Conservation (phyloP, 2,113 vertebrate species). For the Chinchilla lanigera region DNA sequence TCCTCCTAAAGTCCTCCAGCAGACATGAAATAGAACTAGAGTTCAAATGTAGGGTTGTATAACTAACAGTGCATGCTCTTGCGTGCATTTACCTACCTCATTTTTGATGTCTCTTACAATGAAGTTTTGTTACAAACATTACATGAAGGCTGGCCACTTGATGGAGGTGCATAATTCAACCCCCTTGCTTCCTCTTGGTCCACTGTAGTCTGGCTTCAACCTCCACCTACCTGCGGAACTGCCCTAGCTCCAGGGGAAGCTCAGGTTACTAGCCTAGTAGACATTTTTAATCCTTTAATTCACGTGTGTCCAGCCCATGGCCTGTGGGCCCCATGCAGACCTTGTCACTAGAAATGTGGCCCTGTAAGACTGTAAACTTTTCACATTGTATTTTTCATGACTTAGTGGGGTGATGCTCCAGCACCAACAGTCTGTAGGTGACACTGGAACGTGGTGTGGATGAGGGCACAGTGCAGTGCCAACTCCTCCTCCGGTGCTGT, state of each 20-base stretch:
- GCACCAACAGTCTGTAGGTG: background rate
- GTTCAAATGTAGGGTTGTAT: background rate
- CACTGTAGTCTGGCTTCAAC: background rate
- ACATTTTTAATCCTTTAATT: background rate
- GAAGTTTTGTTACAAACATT: too few species aligned
- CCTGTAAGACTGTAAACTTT: background rate
- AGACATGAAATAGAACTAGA: background rate
- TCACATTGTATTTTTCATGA: background rate
- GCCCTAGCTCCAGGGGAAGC: background rate
- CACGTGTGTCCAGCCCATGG: background rate
- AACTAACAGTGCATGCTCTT: background rate
- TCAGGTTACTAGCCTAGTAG: background rate
- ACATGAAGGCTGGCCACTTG: background rate
- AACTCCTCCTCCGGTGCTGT: background rate
- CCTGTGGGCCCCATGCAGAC: background rate
- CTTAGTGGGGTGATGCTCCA: background rate
- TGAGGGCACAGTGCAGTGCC: background rate
- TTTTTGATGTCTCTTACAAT: background rate
- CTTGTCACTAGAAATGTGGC: background rate
- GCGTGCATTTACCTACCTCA: background rate
- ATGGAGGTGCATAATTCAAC: too few species aligned
- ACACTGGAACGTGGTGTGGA: background rate
- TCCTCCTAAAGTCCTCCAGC: background rate
- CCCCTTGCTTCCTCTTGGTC: background rate
- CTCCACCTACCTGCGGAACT: background rate